Evolutionary conservation across 2,797 vertebrate genomes (phyloP), one percentile per base, ranked within the genome.

Genomic region (Argentina silus): DNA sequence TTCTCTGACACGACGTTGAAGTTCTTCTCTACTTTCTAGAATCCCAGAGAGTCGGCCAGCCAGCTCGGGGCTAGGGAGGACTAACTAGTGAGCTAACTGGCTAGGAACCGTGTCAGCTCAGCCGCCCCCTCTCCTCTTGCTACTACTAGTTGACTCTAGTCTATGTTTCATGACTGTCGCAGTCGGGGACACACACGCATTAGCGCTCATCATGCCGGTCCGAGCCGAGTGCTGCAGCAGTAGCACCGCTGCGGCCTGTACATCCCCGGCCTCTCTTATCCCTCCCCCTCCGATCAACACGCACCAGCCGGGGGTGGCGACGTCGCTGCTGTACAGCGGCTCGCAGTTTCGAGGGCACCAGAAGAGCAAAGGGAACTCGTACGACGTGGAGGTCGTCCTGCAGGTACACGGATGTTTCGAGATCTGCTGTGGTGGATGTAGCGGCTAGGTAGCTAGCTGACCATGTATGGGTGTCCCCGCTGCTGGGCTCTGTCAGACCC

Each of bases 341-440:
- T 95, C 97, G 42, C 96, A 96, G 93, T 99, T 98, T 92, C 95
- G 95, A 75, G 97, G 97, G 12, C 94, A 97, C 85, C 97, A 99
- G 92, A 98, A 96, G 89, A 98, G 97, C 92, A 98, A 98, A 90
- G 97, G 97, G 78, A 98, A 97, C 91, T 96, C 97, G 0, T 99
- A 99, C 89, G 97, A 97, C 88, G 97, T 99, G 48, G 97, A 98
- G 88, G 97, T 99, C 77, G 97, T 97, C 73, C 88, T 99, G 84
- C 97, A 98, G 96, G 97, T 98, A 89, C 91, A 90, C 73, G 36
- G 6, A 7, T 59, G 45, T 56, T 65, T 56, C 72, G 65, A n/a
- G 60, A 11, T 3, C n/a, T n/a, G n/a, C n/a, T n/a, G n/a, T n/a
- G n/a, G n/a, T n/a, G n/a, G n/a, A n/a, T n/a, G n/a, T n/a, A n/a